Conservation (phyloP, 2,113 vertebrate species). For the Sylvilagus bachmani region DNA sequence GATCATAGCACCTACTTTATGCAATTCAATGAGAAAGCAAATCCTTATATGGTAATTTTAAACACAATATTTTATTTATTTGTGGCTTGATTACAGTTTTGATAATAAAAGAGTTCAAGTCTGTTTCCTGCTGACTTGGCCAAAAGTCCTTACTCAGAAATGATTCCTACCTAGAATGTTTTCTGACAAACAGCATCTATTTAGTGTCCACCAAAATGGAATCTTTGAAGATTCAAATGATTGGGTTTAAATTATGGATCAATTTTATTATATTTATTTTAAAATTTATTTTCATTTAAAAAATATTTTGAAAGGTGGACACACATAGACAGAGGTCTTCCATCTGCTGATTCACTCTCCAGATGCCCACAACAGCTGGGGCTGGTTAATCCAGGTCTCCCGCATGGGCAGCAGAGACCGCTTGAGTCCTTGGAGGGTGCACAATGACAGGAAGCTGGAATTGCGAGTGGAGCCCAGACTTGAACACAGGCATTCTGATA, state of each 20-base stretch:
- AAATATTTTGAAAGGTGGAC: no score
- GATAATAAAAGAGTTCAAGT: slow-evolving; percentile 14
- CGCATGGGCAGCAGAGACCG: no score
- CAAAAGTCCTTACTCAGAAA: slow-evolving; percentile 22
- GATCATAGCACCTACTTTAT: background rate
- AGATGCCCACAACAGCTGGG: no score
- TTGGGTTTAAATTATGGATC: slow-evolving; percentile 25
- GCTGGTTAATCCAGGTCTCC: no score
- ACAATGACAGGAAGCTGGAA: no score
- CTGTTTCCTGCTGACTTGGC: background rate
- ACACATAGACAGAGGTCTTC: no score
- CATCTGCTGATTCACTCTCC: no score
- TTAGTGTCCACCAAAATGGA: background rate
- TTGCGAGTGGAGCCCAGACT: no score
- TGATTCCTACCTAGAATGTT: slow-evolving; percentile 31
- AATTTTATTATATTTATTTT: background rate
- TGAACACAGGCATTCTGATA: no score
- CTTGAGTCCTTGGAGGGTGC: no score
- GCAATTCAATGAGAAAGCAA: background rate
- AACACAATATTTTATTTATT: slow-evolving; percentile 37
- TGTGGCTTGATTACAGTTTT: slow-evolving; percentile 21
- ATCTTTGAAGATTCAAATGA: background rate
- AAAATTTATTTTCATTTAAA: no score
- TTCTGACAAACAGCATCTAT: background rate
- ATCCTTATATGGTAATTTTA: background rate